phyloP scores from a whole-genome alignment of 2,888 invertebrate genomes.

The Pristionchus arcanus region DNA sequence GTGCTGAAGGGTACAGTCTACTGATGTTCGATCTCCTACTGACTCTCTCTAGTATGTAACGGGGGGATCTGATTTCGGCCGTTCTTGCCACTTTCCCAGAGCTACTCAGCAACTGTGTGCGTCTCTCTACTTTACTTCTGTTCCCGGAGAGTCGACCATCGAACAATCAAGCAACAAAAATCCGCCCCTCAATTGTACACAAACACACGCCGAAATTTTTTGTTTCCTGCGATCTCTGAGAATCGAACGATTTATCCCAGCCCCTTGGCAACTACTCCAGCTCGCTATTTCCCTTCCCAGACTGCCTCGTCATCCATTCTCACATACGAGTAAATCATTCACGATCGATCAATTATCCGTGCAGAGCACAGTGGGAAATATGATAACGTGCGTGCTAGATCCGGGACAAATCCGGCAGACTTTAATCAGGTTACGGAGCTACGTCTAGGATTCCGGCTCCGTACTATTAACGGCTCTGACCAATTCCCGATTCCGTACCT shows the following conservation, averaged over 20 bases:
- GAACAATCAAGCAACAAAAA: neutral
- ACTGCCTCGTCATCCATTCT: neutral
- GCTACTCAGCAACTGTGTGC: neutral
- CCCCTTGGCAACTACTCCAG: neutral
- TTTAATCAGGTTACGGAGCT: no score
- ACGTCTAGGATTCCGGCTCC: neutral
- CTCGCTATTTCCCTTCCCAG: neutral
- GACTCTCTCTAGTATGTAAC: neutral
- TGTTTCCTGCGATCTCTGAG: neutral
- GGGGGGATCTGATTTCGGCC: neutral
- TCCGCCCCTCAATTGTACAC: neutral
- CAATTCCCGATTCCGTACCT: constrained; percentile 59
- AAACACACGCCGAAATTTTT: neutral
- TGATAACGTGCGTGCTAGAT: neutral
- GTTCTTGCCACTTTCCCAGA: neutral
- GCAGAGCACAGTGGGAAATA: neutral
- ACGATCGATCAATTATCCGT: neutral
- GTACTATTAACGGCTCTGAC: neutral
- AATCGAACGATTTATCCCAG: neutral
- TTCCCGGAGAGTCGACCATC: neutral
- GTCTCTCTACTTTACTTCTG: neutral
- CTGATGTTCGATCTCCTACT: neutral
- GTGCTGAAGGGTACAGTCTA: neutral
- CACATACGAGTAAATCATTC: neutral
- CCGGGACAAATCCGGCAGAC: neutral